Conservation (phyloP, 2,797 vertebrate species). For the Acipenser ruthenus region DNA sequence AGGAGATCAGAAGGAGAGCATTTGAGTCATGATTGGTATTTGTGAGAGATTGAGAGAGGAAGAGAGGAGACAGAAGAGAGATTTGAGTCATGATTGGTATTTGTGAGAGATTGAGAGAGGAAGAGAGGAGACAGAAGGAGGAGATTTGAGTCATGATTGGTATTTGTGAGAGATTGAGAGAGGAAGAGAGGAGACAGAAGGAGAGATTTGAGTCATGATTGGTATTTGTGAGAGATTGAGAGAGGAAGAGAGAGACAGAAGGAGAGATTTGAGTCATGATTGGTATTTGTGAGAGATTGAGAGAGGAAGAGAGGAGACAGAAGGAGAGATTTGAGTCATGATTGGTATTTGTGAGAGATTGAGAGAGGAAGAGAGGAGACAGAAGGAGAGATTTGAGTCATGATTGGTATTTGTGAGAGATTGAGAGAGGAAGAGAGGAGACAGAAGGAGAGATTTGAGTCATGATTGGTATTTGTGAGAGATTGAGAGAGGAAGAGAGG, state of each 20-base stretch:
- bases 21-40: too few relatives aligned
- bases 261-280: not conserved
- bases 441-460: not conserved
- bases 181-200: not conserved
- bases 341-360: too few relatives aligned
- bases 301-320: conserved; percentile 4
- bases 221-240: conserved; percentile 10
- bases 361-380: conserved; percentile 6
- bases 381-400: not conserved
- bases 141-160: not conserved
- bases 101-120: conserved; percentile 10
- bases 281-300: too few relatives aligned
- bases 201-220: not conserved
- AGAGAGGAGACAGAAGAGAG: not conserved
- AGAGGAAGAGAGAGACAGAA: conserved; percentile 3
- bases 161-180: conserved; percentile 13
- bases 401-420: too few relatives aligned
- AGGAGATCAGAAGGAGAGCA: conserved; percentile 4
- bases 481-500: conserved; percentile 9
- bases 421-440: conserved; percentile 9
- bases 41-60: conserved; percentile 11
- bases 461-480: too few relatives aligned
- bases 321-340: not conserved
- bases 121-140: not conserved
- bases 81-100: too few relatives aligned